Base-by-base conservation (phyloP, 2,888 invertebrate species). In the Tetrapedia diversipes region DNA sequence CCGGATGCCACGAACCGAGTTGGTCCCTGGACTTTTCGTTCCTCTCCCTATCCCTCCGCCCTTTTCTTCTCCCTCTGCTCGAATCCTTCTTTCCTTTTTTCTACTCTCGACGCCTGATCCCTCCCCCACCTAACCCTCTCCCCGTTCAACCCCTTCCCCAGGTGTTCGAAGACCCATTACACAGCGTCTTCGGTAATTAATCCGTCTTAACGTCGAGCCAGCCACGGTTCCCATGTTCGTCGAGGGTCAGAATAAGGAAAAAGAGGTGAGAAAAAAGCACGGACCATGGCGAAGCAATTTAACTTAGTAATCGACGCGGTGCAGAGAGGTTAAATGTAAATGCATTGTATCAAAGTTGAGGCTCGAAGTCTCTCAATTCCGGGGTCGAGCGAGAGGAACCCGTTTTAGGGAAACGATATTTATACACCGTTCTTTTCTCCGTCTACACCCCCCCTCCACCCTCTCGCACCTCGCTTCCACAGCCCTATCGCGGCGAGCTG, bases 151-250 rank as follows among this genome's bases (percentile, higher is more conserved):
- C 53, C n/a, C 53, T 1, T 32, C 24, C 37, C 37, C 16, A 10
- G 22, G 29, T 43, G 6, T 65, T 73, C 59, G 56, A 27, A 54
- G 70, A 73, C 72, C 79, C 78, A 45, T 81, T 81, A 73, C 78
- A 67, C 75, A 64, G 64, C 64, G 60, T 76, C 78, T 72, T 69
- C 47, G 61, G 68, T 70, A 71, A 75, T 81, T 80, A 80, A 78
- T 78, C 70, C 78, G 45, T 64, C 81, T 75, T 78, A 69, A 29
- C 60, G 51, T 43, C 53, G 43, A 69, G 60, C 43, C 54, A 10
- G 41, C n/a, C n/a, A n/a, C n/a, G n/a, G 57, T 65, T 63, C 51
- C 57, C 64, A 57, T 49, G 68, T 60, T 39, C 29, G 24, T 29
- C 32, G 16, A 27, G 4, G 4, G 16, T 11, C 11, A 16, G 39